A percentile compares a stretch with the other conserved stretches of the same genome.
These are phyloP conservation scores for Synergus japonicus DNA, from an alignment of 2,888 invertebrate species.

Conservation along the genomic window DNA sequence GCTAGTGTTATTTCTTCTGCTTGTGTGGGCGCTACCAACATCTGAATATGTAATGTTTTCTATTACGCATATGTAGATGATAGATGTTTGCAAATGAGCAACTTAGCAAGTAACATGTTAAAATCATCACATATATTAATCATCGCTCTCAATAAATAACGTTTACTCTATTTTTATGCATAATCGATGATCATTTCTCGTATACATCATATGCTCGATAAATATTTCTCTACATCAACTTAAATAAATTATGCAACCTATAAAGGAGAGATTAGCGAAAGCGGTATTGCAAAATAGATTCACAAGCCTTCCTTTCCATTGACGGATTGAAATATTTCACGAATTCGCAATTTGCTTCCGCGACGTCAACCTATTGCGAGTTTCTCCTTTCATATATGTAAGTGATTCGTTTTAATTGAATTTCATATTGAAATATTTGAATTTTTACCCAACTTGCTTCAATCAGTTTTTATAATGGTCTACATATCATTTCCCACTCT, in stretches of 20 bases:
- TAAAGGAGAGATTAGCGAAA: neutral
- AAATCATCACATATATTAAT: constrained; percentile 1
- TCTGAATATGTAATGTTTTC: constrained; percentile 1
- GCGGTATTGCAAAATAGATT: neutral
- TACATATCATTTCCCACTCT: too few relatives aligned
- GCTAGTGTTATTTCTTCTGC: constrained; percentile 52
- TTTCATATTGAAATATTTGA: neutral
- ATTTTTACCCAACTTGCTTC: neutral
- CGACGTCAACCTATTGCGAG: neutral
- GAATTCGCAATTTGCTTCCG: neutral
- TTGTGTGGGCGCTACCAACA: constrained; percentile 51
- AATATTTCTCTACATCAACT: neutral
- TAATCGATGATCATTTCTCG: neutral
- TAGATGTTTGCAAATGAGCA: constrained; percentile 10
- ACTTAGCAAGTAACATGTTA: neutral
- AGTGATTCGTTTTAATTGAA: neutral
- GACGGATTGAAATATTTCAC: neutral
- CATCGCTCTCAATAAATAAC: neutral
- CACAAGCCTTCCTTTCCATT: neutral
- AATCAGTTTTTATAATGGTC: neutral
- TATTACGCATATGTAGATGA: neutral
- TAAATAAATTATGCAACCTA: neutral
- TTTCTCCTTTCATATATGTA: constrained; percentile 14
- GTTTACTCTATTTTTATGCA: neutral
- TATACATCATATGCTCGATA: neutral